Base-by-base conservation (phyloP, 1,140 invertebrate genomes). In the Drosophila tani region DNA sequence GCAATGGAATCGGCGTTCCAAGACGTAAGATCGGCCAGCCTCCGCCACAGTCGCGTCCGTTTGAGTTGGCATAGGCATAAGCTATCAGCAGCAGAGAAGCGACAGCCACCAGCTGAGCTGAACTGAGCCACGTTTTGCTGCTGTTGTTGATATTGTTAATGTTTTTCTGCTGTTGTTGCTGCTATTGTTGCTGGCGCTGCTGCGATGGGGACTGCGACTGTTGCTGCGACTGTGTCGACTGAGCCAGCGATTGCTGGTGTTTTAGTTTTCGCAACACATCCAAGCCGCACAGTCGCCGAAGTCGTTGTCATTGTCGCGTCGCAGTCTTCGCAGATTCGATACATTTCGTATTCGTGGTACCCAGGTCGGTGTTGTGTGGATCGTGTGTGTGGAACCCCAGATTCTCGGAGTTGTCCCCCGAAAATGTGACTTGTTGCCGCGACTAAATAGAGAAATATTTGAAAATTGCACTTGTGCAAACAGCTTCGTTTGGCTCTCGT, bases 201-300 rank as follows among this genome's bases (percentile, higher is more conserved):
- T 45, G 62, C 66, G 66, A 46, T 60, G 70, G 53, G 40, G 45
- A 43, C 53, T 45, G 67, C 46, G 56, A 41, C 60, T 59, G 17
- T 47, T 50, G 45, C 81, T 19, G 45, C 64, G 67, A 75, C 75
- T 66, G 63, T 46, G 57, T 73, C 64, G 75, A 79, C 55, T 58
- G 73, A 68, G 47, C 63, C 57, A 74, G 56, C 68, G 55, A 51
- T 51, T 43, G 55, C 53, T 82, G 70, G 65, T 74, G 74, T 88
- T 88, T 88, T 90, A 88, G 85, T 88, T 88, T 88, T 84, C 84
- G 78, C 85, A 90, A 81, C 75, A 90, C 84, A 79, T 79, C 58
- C 84, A 90, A 88, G 74, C 77, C 81, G 59, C 78, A 81, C 85
- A 88, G 84, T 81, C 81, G 69, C 80, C 73, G 63, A 9, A 9